These are phyloP conservation scores for Dendrolimus punctatus DNA, from an alignment of 1,140 invertebrate genomes.

Conservation along the genomic window DNA sequence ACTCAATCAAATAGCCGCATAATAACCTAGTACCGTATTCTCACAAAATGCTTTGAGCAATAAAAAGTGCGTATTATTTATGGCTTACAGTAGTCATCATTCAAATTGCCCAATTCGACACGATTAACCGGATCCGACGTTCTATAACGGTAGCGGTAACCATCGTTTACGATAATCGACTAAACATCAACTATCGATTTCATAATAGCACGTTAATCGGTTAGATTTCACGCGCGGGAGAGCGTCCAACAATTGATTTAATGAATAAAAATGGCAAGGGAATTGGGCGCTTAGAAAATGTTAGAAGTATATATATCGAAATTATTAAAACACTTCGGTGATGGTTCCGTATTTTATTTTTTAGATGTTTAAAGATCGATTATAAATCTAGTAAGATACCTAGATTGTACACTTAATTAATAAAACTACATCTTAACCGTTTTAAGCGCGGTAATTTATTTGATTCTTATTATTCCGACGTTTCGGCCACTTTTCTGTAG, in stretches of 20 bases:
- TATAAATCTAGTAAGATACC: too few species aligned
- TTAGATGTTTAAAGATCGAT: too few species aligned
- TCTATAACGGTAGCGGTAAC: slow-evolving; percentile 26
- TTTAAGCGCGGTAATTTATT: too few species aligned
- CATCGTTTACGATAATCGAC: slow-evolving; percentile 28
- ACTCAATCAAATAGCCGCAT: neutral
- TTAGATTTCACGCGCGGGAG: slow-evolving; percentile 44
- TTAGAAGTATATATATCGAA: neutral
- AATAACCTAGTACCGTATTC: too few species aligned
- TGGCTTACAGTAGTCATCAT: slow-evolving; percentile 8
- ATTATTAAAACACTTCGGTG: too few species aligned
- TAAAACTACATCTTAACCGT: too few species aligned
- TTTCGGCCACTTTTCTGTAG: too few species aligned
- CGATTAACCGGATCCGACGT: slow-evolving; percentile 17
- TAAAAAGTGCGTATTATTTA: slow-evolving; percentile 1
- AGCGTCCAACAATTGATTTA: slow-evolving; percentile 36
- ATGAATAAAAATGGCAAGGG: slow-evolving; percentile 44
- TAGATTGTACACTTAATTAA: too few species aligned
- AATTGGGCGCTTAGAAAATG: neutral
- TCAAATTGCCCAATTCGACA: slow-evolving; percentile 19
- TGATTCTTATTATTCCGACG: too few species aligned
- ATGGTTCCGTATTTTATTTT: too few species aligned
- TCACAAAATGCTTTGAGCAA: neutral
- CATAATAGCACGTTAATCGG: slow-evolving; percentile 33
- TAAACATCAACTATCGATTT: slow-evolving; percentile 29